Base-by-base conservation (phyloP, 1,140 invertebrate species). In the Bombus difficillimus region DNA sequence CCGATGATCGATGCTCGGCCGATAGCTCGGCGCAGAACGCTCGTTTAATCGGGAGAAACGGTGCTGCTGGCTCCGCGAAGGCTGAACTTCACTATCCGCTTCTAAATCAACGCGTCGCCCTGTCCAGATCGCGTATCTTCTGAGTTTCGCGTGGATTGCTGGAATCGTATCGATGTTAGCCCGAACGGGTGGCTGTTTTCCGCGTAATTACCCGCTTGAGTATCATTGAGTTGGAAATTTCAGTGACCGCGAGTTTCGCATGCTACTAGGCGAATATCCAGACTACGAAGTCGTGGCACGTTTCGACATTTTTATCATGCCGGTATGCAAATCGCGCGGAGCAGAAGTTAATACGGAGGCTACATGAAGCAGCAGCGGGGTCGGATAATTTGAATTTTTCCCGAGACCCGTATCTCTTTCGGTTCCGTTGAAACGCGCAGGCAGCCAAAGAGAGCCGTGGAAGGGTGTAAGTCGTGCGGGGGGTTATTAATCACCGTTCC, bases 21-120 rank as follows among this genome's bases (percentile, higher is more conserved):
- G n/a, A 72, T 72, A 72, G 12, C 53, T 73, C 68, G 68, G 41
- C 77, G 66, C 2, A 53, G 47, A 53, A 53, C 59, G 47, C 59
- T 32, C 62, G 53, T 83, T 76, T 43, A 82, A 89, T 71, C 66
- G 79, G n/a, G 34, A 72, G 73, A 88, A 86, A 82, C 72, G 57
- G 25, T 2, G 10, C 32, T 43, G 37, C 22, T 3, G 57, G 53
- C 57, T 75, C 72, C 76, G 12, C 9, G 78, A 1, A 87, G n/a
- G n/a, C 37, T 84, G 59, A 66, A 43, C 66, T 71, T 80, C 81
- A 18, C 39, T 32, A 28, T 25, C 28, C 22, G 37, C 32, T 73
- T 73, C 53, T 84, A 84, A 88, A 87, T 80, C 81, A 80, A 34
- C 4, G 34, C 43, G 8, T 62, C 47, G 25, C 6, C 47, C 47